Base-by-base conservation (phyloP, 2,113 vertebrate species). In the Poecile atricapillus region DNA sequence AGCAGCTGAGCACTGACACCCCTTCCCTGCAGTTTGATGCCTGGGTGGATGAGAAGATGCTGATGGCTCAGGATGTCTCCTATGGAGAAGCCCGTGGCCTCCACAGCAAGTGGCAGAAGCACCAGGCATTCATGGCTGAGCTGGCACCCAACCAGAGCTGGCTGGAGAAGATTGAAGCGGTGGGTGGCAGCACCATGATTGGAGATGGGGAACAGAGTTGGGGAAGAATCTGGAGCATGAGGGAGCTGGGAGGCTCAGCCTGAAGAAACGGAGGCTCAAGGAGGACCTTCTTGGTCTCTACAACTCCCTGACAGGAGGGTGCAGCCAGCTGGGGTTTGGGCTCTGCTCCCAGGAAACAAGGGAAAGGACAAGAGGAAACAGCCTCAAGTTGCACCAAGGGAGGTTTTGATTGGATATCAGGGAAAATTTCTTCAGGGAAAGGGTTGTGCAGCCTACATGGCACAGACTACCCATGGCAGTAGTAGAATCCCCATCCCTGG, bases 1-100 rank as follows among this genome's bases (percentile, higher is more conserved):
- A 2, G 46, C 0, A 2, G 50, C 76, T 5, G 0, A 75, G 44
- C 23, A 27, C 21, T 93, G 37, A 94, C 62, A 3, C 22, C 7
- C 2, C 15, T 49, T 46, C 1, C 58, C 95, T 39, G 16, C 97
- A 99, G 99, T 98, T 99, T 49, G 98, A 98, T 1, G 93, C 99
- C 30, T 99, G 99, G 99, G 98, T 99, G 98, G 99, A 99, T 39
- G 99, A 99, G 97, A 99, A 99, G 98, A 98, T 99, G 98, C 98
- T 99, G 96, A 99, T 98, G 1, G 99, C 98, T 15, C 99, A 99
- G 96, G 99, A 99, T 39, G 97, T 97, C 15, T 99, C 99, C n/a
- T 99, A 98, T 6, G 98, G 99, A 1, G 99, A 98, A 77, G 98
- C 98, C 31, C 98, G 98, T 27, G 99, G 99, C 91, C 98, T 99